Base-by-base conservation (phyloP, 2,888 invertebrate species). In the Cosmia trapezina region DNA sequence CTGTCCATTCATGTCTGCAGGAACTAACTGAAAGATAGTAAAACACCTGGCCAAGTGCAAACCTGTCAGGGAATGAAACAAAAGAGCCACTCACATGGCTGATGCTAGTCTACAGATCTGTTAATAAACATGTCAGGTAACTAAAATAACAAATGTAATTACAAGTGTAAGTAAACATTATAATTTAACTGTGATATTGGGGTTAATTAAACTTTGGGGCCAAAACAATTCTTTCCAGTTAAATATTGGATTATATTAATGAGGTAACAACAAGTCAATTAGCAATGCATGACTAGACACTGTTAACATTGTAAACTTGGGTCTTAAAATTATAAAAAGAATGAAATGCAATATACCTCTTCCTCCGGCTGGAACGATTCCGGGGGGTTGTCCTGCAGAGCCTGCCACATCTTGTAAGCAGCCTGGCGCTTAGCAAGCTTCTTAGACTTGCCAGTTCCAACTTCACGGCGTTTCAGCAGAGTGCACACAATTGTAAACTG, bases 351-450 rank as follows among this genome's bases (percentile, higher is more conserved):
- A 82, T 45, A 45, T 89, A 95, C 98, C 89, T 98, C 97, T 86
- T 97, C 98, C 67, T 97, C 96, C 54, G 97, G 96, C 90, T 97
- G 97, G 91, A 97, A 97, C 14, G 97, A 96, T 89, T 98, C 98
- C 14, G 97, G 96, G 0, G 98, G 98, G 88, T 97, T 96, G 83
- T 98, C 98, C 89, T 98, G 98, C 77, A 99, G 93, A 54, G 97
- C 97, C 84, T 98, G 98, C 98, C 98, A 98, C 99, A 99, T 99
- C 93, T 98, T 98, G 91, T 98, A 98, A 4, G 99, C 99, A 0
- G 99, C 99, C 92, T 98, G 97, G n/a, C 99, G 97, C 94, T 99
- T 99, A 5, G 99, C 99, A 66, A 99, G 96, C 93, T 99, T 99
- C 96, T 99, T 99, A 67, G 99, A 99, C 91, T 99, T 99, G 22